Base-by-base conservation (phyloP, 2,113 vertebrate species). In the Nibea albiflora region DNA sequence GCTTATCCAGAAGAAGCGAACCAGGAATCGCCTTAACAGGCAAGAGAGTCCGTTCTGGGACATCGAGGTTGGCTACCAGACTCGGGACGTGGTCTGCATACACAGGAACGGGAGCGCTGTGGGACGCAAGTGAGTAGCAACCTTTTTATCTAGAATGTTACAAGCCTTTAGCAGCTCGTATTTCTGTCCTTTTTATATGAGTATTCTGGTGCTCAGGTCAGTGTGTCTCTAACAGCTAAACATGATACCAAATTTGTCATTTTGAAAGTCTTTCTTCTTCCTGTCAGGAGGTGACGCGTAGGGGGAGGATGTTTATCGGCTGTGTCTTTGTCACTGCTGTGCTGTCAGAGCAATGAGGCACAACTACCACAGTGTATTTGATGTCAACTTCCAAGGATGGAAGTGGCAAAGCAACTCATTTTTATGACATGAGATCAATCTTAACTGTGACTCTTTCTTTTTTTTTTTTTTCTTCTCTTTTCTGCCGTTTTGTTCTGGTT, bases 61-160 rank as follows among this genome's bases (percentile, higher is more conserved):
- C 90, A 96, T 99, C 85, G 97, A 99, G 89, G 96, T 99, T 66
- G 98, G 98, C 7, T 99, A 96, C 93, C 98, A 98, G 94, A 96
- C 95, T 14, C 94, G 98, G 28, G 94, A 97, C 56, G 96, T 99
- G 64, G 93, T 89, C 16, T 99, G 98, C 71, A 92, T 92, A 3
- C 97, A 99, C 90, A 96, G 94, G 89, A 98, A 97, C 0, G 96
- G 98, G n/a, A 98, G 96, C 85, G 81, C 92, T 0, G 94, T 95
- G 14, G 93, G 93, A 57, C 81, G 96, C 86, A 97, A 94, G 98
- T 99, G 95, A 97, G 80, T 81, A 15, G 10, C 52, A 65, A 39
- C 5, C 0, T n/a, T 47, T 83, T 80, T 31, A 76, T 62, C 11
- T 52, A 63, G 42, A 78, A 11, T 26, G 3, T 26, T 67, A 6